These are phyloP conservation scores for Trypoxylon attenuatum DNA, from an alignment of 2,888 invertebrate species.

Conservation along the genomic window DNA sequence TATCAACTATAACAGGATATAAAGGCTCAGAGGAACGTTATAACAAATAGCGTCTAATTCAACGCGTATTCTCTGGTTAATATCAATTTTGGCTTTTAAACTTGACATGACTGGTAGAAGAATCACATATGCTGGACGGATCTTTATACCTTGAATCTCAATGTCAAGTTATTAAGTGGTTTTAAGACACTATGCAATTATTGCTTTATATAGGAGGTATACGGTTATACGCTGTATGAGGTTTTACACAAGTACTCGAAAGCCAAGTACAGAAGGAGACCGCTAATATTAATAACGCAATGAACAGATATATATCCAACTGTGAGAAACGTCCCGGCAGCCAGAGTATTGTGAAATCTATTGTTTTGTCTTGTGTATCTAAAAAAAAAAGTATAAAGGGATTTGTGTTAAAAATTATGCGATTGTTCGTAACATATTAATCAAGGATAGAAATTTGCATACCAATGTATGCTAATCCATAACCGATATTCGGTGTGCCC, in stretches of 20 bases:
- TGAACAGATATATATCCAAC: slow-evolving; percentile 77
- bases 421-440: background rate
- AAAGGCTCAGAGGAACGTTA: slow-evolving; percentile 7
- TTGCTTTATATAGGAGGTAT: slow-evolving; percentile 50
- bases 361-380: slow-evolving; percentile 78
- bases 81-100: slow-evolving; percentile 3
- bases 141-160: slow-evolving; percentile 36
- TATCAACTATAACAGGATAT: background rate
- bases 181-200: slow-evolving; percentile 2
- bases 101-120: slow-evolving; percentile 36
- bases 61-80: background rate
- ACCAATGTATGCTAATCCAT: slow-evolving; percentile 89
- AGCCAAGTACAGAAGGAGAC: slow-evolving; percentile 53
- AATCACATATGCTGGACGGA: slow-evolving; percentile 57
- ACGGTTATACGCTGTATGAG: slow-evolving; percentile 60
- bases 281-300: slow-evolving; percentile 66
- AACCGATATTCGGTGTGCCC: slow-evolving; percentile 92
- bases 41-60: background rate
- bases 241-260: slow-evolving; percentile 58
- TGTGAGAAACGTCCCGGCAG: slow-evolving; percentile 83
- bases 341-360: slow-evolving; percentile 87
- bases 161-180: slow-evolving; percentile 31
- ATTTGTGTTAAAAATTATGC: too few species aligned
- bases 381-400: slow-evolving; percentile 70
- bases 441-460: slow-evolving; percentile 46